These are phyloP conservation scores for Lophochroa leadbeateri DNA, from an alignment of 2,113 vertebrate species.

Conservation along the genomic window DNA sequence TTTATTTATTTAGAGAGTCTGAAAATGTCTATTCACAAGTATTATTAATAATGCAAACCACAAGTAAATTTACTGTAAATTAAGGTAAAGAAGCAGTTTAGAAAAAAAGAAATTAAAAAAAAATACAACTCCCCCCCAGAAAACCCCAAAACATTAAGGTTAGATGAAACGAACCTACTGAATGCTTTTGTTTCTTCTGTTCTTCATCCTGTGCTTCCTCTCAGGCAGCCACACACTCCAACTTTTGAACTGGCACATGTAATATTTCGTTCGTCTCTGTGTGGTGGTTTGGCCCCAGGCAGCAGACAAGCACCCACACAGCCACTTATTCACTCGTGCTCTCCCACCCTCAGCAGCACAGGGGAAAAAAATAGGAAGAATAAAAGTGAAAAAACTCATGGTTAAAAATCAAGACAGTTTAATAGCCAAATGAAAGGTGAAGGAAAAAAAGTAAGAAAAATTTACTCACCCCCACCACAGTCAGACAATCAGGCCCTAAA, in stretches of 20 bases:
- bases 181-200: not conserved
- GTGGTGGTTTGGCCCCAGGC: not conserved
- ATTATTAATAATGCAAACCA: not conserved
- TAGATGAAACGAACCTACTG: not conserved
- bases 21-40: not conserved
- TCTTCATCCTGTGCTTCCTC: not conserved
- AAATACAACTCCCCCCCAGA: not conserved
- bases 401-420: not conserved
- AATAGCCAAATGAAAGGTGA: not conserved
- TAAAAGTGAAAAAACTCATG: not conserved
- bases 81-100: not conserved
- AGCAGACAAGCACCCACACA: not conserved
- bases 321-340: not conserved
- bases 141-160: not conserved
- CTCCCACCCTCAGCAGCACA: not conserved
- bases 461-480: accelerated
- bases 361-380: not conserved
- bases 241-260: not conserved
- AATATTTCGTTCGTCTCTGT: not conserved
- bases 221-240: not conserved
- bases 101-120: not conserved
- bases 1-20: not conserved
- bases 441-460: not conserved
- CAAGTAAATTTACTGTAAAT: not conserved
- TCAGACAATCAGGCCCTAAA: not conserved